These are phyloP conservation scores for Sitta europaea DNA, from an alignment of 2,113 vertebrate genomes.

Conservation along the genomic window DNA sequence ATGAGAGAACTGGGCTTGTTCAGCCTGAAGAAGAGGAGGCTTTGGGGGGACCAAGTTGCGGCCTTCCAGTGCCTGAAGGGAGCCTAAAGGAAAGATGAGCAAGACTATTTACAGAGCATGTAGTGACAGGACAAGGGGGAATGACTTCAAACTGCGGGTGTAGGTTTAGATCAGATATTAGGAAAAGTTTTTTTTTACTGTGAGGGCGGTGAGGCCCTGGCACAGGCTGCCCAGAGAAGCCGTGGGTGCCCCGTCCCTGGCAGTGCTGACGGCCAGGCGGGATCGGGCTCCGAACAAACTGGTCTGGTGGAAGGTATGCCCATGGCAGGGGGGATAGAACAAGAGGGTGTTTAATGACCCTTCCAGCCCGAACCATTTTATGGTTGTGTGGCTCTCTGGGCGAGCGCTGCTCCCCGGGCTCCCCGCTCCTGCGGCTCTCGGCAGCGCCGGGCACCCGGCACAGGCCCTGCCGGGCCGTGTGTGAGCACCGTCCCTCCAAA, in stretches of 20 bases:
- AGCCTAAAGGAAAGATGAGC: background rate
- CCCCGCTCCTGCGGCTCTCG: no score
- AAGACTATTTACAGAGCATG: no score
- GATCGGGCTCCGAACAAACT: background rate
- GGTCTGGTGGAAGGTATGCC: background rate
- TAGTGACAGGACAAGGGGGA: background rate
- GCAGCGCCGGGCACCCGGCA: background rate
- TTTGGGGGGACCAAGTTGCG: background rate
- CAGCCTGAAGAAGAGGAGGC: background rate
- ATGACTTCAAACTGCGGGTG: background rate
- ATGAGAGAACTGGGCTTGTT: background rate
- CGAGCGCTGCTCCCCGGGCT: rapidly evolving
- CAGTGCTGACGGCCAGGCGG: rapidly evolving
- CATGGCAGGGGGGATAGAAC: rapidly evolving
- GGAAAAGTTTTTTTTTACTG: background rate
- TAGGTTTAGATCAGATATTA: background rate
- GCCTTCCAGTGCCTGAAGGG: background rate
- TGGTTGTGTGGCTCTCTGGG: no score
- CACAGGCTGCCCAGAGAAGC: background rate
- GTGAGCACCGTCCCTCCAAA: rapidly evolving
- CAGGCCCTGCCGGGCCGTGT: background rate
- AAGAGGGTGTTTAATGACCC: background rate
- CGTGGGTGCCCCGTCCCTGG: background rate
- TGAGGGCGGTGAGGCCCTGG: rapidly evolving
- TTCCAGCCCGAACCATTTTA: background rate